Conservation (phyloP, 30 jellyfish, hydroid and myxozoan genomes). For the Hydra vulgaris region DNA sequence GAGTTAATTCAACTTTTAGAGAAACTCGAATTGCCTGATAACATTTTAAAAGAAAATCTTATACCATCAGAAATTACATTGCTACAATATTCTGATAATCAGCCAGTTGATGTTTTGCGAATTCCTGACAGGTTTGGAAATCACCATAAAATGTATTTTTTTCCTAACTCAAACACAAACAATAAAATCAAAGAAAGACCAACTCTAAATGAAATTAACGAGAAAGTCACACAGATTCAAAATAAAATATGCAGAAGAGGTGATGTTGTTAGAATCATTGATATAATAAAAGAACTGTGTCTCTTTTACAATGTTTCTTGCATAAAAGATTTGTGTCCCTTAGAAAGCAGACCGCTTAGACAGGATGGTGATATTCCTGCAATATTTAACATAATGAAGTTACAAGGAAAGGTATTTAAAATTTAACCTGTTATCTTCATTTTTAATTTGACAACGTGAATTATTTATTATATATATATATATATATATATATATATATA, state of each 20-base stretch:
- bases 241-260: slow-evolving; percentile 21
- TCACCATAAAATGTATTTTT: not conserved
- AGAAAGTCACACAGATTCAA: slow-evolving; percentile 17
- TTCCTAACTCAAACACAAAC: slow-evolving; percentile 11
- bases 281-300: slow-evolving; percentile 23
- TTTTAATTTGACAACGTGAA: too few species aligned
- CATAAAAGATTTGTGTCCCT: slow-evolving; percentile 25
- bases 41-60: not conserved
- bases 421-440: not conserved
- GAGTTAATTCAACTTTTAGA: slow-evolving; percentile 1
- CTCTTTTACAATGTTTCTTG: slow-evolving; percentile 14
- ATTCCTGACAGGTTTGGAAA: slow-evolving; percentile 14
- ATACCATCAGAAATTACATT: slow-evolving; percentile 13
- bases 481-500: too few species aligned
- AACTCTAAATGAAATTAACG: slow-evolving; percentile 19
- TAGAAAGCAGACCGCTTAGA: slow-evolving; percentile 18
- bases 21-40: not conserved
- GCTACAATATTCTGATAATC: not conserved
- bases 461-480: too few species aligned
- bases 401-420: slow-evolving; percentile 38
- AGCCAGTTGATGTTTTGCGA: slow-evolving; percentile 20
- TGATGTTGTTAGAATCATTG: slow-evolving; percentile 12
- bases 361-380: slow-evolving; percentile 61
- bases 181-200: slow-evolving; percentile 20
- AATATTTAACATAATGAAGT: slow-evolving; percentile 30